Base-by-base conservation (phyloP, 2,113 vertebrate species). In the Notechis scutatus region DNA sequence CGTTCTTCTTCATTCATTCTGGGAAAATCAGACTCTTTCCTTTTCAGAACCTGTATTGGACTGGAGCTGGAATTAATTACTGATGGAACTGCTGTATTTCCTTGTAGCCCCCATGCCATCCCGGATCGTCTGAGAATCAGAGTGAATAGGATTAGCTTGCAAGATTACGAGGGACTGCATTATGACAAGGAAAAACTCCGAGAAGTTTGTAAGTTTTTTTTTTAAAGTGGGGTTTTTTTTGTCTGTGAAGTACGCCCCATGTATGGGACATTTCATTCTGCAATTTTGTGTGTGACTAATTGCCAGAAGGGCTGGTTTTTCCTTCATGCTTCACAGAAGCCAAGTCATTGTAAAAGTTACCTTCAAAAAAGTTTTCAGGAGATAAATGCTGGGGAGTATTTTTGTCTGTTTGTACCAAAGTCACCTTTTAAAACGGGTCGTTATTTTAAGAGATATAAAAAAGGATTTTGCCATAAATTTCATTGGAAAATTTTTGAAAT, bases 121-220 rank as follows among this genome's bases (percentile, higher is more conserved):
- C 99, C 99, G 21, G 99, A 99, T 86, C 99, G 99, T 18, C 98
- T 99, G 93, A 97, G 99, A 90, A 98, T 99, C 94, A 98, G 99
- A 57, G 99, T 99, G 95, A 99, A 99, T 96, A 98, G 99, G 93
- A 98, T 99, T 97, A 97, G 98, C 96, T 98, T 99, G 29, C 99
- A 98, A 92, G 99, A 99, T 91, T 99, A 99, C 1, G 99, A 99
- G 97, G 97, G 97, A 29, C 98, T 99, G 91, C 99, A 99, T 96
- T 99, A 98, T 0, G 98, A 99, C 97, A 99, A 99, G 94, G 99
- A 99, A 57, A 98, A 98, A 0, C 98, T 99, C 15, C 98, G 99
- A 55, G 99, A 99, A 97, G 98, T 98, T 93, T 99, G 99, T 99
- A 97, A 99, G 99, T 98, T 94, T 59, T 10, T 24, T 61, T 23